Evolutionary conservation across 2,113 vertebrate genomes (phyloP), one percentile per base, ranked within the genome.

Genomic region (Glaucidium brasilianum): DNA sequence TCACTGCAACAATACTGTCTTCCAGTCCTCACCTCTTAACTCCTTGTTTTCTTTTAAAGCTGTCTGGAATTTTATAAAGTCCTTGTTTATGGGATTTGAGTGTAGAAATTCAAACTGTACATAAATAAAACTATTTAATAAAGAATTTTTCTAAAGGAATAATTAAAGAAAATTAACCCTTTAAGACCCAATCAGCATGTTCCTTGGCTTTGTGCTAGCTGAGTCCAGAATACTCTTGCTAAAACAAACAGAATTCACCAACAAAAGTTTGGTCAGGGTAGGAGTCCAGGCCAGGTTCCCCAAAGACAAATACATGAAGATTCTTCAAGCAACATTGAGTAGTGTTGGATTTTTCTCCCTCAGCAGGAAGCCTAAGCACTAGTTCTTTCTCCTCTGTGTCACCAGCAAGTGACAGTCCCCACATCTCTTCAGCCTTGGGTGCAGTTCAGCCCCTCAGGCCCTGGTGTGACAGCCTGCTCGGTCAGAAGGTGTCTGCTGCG

Each of bases 401-500:
- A 25, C 5, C 67, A 68, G 56, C 49, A 15, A 11, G 47, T 16
- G 73, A 0, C 7, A 0, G 5, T 29, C 34, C 20, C 0, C 1
- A 0, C 0, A 0, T 4, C 23, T 21, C 15, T 3, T 8, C 9
- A 18, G 9, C 41, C 47, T 1, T 4, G 25, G 60, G 52, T 55
- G 91, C 39, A 19, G 12, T 21, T 0, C 27, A 41, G 90, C 23
- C 80, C 73, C 1, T 4, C 0, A 0, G 2, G 4, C 15, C 52
- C 3, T 9, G 0, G 1, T 2, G 58, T 1, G 3, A 0, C 13
- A 2, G 29, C 60, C 17, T 10, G 0, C 27, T 3, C 3, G 43
- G 19, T 90, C 71, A 94, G 50, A 37, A 63, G 26, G 22, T 15
- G 67, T 89, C 93, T 3, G 99, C 98, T 2, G 98, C 98, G 12